Evolutionary conservation across 2,888 invertebrate genomes (phyloP).

Genomic region (Drosophila cognata): DNA sequence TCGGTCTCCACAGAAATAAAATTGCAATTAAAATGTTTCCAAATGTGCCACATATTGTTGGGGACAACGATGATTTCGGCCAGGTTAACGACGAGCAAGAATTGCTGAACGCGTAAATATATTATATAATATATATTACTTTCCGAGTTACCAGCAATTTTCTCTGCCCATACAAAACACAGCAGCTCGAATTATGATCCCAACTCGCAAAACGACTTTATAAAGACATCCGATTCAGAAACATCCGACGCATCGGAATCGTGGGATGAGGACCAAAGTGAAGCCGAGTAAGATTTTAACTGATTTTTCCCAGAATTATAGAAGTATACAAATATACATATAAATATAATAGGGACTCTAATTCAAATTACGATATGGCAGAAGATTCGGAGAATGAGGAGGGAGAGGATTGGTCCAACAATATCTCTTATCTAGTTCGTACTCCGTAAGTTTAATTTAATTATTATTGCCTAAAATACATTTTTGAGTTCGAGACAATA

Average conservation of each 20-base stretch:
- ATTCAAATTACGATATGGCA: background rate
- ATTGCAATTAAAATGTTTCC: conserved; percentile 5
- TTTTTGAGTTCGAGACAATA: background rate
- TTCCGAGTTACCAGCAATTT: background rate
- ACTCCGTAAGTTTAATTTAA: conserved; percentile 39
- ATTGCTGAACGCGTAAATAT: conserved; percentile 13
- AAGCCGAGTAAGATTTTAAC: conserved; percentile 27
- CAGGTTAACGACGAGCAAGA: conserved; percentile 7
- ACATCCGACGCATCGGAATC: background rate
- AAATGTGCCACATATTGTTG: conserved; percentile 51
- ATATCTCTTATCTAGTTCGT: conserved; percentile 31
- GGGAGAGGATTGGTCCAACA: conserved; percentile 54
- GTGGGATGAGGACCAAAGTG: background rate
- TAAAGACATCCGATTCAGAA: background rate
- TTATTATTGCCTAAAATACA: too few relatives aligned
- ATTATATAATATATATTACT: too few relatives aligned
- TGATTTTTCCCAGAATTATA: background rate
- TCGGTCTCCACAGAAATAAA: background rate
- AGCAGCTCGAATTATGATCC: background rate
- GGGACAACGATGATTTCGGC: conserved; percentile 42
- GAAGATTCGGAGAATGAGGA: background rate
- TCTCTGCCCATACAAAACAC: background rate
- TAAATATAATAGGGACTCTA: background rate
- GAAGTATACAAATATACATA: background rate
- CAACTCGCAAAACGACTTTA: background rate